Conservation (phyloP, 2,113 vertebrate genomes). For the Psophia crepitans region DNA sequence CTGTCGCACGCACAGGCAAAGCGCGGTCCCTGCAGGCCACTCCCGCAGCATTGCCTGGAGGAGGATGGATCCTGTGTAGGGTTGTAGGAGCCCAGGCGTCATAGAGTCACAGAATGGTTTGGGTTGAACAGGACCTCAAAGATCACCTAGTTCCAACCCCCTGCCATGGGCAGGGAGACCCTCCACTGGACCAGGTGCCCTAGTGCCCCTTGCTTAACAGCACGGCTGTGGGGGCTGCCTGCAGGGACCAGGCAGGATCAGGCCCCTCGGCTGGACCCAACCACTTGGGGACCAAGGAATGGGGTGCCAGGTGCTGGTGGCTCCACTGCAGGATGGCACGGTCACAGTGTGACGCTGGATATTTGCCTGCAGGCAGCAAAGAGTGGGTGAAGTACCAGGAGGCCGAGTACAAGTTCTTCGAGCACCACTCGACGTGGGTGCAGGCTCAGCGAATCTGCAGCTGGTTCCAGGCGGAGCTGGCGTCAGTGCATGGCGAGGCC, state of each 20-base stretch:
- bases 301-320: rapidly evolving
- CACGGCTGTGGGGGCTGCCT: too few species aligned
- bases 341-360: rapidly evolving
- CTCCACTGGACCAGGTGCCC: too few species aligned
- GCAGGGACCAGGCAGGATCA: not conserved
- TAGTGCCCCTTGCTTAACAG: too few species aligned
- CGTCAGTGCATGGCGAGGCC: constrained; percentile 82
- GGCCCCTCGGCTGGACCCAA: not conserved
- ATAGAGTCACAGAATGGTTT: too few species aligned
- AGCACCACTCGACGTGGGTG: constrained; percentile 90
- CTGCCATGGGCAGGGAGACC: too few species aligned
- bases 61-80: not conserved
- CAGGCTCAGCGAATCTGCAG: constrained; percentile 93
- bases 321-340: not conserved
- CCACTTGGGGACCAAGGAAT: rapidly evolving
- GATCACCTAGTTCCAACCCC: too few species aligned
- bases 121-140: too few species aligned
- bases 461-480: constrained; percentile 87
- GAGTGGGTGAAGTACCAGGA: constrained; percentile 91
- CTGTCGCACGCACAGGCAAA: rapidly evolving
- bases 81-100: not conserved
- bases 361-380: constrained; percentile 70
- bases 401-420: constrained; percentile 92
- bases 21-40: rapidly evolving
- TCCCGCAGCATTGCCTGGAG: rapidly evolving